These are phyloP conservation scores for Drosophila persimilis DNA, from an alignment of 1,140 invertebrate genomes.

Conservation along the genomic window DNA sequence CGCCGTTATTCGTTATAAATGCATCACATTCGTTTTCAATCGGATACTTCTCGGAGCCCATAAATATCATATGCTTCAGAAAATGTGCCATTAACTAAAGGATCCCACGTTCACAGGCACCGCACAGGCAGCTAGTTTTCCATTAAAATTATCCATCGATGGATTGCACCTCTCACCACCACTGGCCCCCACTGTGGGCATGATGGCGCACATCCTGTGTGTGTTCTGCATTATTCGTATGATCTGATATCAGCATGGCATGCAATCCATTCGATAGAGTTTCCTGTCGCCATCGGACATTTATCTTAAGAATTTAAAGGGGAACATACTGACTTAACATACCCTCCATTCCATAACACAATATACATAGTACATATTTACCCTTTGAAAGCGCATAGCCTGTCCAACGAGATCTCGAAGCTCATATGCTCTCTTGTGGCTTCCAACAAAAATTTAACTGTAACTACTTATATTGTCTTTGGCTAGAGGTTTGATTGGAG, in stretches of 20 bases:
- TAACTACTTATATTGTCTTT: no score
- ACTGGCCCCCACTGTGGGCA: background rate
- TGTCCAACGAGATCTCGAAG: no score
- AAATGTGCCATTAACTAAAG: conserved; percentile 92
- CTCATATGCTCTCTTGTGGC: no score
- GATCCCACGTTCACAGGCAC: conserved; percentile 88
- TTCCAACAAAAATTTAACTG: no score
- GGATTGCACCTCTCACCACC: conserved; percentile 4
- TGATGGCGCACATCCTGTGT: background rate
- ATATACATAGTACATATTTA: no score
- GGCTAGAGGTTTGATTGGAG: no score
- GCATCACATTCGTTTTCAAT: conserved; percentile 93
- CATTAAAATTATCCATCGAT: conserved; percentile 51
- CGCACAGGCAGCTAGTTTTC: conserved; percentile 87
- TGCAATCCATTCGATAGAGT: conserved; percentile 47
- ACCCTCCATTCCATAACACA: no score
- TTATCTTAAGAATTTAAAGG: conserved; percentile 24
- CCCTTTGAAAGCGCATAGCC: no score
- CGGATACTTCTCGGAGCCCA: conserved; percentile 94
- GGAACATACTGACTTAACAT: no score
- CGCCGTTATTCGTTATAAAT: conserved; percentile 91
- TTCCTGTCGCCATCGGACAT: conserved; percentile 52
- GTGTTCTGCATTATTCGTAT: background rate
- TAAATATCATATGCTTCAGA: conserved; percentile 97
- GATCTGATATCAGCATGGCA: conserved; percentile 56